A percentile compares a stretch with the other conserved stretches of the same genome.
Evolutionary conservation across 2,888 invertebrate genomes (phyloP).

Genomic region (Synergus gifuensis): DNA sequence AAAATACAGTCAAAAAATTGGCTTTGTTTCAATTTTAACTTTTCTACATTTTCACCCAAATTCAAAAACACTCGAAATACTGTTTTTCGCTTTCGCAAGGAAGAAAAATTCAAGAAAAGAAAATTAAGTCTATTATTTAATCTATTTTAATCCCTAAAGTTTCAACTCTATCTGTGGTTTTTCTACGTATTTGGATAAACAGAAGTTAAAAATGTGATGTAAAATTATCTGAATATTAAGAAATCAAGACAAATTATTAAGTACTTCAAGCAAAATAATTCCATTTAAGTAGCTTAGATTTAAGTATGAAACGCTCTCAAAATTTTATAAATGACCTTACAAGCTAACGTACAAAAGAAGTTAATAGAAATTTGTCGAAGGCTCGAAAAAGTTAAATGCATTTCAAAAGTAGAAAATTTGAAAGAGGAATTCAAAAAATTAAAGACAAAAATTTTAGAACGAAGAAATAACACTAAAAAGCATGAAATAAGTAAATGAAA

Average conservation of each 20-base stretch:
- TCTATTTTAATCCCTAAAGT: neutral
- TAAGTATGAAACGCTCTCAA: constrained; percentile 16
- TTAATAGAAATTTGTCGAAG: neutral
- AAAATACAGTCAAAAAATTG: constrained; percentile 13
- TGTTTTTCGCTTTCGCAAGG: neutral
- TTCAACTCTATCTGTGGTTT: neutral
- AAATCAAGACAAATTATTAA: neutral
- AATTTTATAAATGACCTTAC: neutral
- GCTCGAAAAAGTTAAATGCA: constrained; percentile 8
- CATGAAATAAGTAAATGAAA: constrained; percentile 31
- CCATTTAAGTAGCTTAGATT: neutral
- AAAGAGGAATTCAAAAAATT: too few species aligned
- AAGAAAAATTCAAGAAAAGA: neutral
- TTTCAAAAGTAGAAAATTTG: neutral
- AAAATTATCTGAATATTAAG: neutral
- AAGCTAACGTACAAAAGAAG: neutral
- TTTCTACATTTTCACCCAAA: constrained; percentile 4
- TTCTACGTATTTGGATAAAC: neutral
- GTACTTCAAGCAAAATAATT: neutral
- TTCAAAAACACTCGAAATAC: constrained; percentile 10
- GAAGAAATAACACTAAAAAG: constrained; percentile 42
- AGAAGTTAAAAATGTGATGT: neutral
- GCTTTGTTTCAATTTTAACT: neutral
- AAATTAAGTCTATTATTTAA: neutral
- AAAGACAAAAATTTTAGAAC: constrained; percentile 25